Evolutionary conservation across 2,888 invertebrate species (phyloP), one percentile per base, ranked within the genome.

Genomic region (Trypoxylon attenuatum): DNA sequence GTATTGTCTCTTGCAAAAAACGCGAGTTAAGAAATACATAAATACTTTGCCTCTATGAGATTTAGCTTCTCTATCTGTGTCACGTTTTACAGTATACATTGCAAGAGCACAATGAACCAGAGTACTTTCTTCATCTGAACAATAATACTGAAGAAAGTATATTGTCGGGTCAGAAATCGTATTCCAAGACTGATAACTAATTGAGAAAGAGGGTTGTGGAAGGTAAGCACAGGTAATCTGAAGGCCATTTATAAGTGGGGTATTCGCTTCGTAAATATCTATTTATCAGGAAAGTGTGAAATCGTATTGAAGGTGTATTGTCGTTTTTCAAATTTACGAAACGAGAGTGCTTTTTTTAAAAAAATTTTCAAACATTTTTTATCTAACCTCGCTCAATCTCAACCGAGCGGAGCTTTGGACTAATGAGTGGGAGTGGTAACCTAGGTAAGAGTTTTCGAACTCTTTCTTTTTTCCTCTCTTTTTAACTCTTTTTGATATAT

Each of bases 321-420:
- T n/a, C n/a, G n/a, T n/a, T n/a, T n/a, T n/a, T 8, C 19, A 33
- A 13, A 45, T 41, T 45, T 38, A 45, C 10, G 70, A 80, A 71
- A 74, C 75, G 63, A 59, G 71, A 66, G 77, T 79, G 81, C 76
- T 71, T 68, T 74, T 62, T 77, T 64, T 18, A 15, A 43, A 23
- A 29, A 59, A 41, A 60, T 69, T 77, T 68, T 68, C 41, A 52
- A 5, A 62, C 39, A 53, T 60, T 65, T 77, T 72, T 73, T 54
- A 60, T 70, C 73, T 81, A 77, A 79, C 66, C 78, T 82, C 79
- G 65, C 79, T 79, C 81, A 71, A 77, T 67, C 69, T 65, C 66
- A 69, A 43, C 71, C 76, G 58, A 58, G 58, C 49, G 57, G 59
- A 68, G 52, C 54, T 42, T 58, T 52, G 64, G 67, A 56, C 65